These are phyloP conservation scores for Platyrinchus mystaceus DNA, from an alignment of 2,797 vertebrate genomes.

Conservation along the genomic window DNA sequence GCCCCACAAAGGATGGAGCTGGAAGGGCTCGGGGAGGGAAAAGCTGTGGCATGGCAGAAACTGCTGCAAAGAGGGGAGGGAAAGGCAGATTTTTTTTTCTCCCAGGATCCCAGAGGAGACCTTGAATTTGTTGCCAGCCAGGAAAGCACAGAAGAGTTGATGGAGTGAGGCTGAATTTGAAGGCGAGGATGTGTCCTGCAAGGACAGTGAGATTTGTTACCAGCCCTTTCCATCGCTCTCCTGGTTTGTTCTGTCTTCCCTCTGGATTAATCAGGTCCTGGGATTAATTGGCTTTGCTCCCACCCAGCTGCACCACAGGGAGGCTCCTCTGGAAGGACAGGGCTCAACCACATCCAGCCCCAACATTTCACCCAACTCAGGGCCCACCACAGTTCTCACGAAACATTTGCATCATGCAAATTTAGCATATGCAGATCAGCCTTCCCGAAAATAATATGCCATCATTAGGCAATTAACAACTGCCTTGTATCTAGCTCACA, in stretches of 20 bases:
- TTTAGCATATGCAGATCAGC: constrained; percentile 46
- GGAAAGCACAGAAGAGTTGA: background rate
- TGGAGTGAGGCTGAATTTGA: constrained; percentile 5
- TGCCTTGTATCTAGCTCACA: constrained; percentile 24
- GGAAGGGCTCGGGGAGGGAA: background rate
- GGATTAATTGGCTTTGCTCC: background rate
- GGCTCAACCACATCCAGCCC: background rate
- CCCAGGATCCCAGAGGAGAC: background rate
- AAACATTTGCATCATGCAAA: constrained; percentile 56
- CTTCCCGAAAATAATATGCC: constrained; percentile 30
- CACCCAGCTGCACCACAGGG: fast-evolving
- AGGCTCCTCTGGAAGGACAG: background rate
- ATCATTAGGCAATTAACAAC: constrained; percentile 37
- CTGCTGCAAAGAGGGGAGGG: fast-evolving
- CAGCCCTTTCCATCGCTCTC: background rate
- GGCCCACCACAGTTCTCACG: background rate
- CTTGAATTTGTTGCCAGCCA: constrained; percentile 1
- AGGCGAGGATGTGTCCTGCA: constrained; percentile 26
- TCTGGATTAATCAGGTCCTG: background rate
- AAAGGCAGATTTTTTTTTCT: background rate
- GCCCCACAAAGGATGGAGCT: background rate
- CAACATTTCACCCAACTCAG: background rate
- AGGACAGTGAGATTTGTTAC: constrained; percentile 28
- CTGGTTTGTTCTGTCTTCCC: background rate
- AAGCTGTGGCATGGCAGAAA: background rate